Evolutionary conservation across 1,140 invertebrate genomes (phyloP).

Genomic region (Aphidius ervi): DNA sequence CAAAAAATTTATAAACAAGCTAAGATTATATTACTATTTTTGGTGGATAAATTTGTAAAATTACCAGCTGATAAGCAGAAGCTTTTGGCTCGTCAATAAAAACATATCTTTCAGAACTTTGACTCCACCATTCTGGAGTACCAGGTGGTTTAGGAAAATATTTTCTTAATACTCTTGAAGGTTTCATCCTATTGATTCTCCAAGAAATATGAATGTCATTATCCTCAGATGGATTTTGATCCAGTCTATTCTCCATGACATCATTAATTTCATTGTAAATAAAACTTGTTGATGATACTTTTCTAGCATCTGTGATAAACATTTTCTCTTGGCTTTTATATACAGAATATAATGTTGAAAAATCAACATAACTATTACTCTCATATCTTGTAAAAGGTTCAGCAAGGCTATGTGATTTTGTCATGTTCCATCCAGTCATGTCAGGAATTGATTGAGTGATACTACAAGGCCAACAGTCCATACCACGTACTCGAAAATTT

Average conservation of each 20-base stretch:
- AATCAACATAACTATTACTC: conserved; percentile 29
- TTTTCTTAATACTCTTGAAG: conserved; percentile 60
- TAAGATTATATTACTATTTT: too few species aligned
- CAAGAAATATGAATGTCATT: conserved; percentile 49
- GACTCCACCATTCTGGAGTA: conserved; percentile 60
- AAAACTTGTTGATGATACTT: conserved; percentile 54
- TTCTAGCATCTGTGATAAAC: conserved; percentile 46
- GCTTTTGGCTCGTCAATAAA: conserved; percentile 64
- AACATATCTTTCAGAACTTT: conserved; percentile 68
- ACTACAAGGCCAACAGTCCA: conserved; percentile 76
- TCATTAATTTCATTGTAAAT: conserved; percentile 35
- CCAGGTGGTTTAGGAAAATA: conserved; percentile 62
- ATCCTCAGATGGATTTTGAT: conserved; percentile 31
- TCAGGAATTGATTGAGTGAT: conserved; percentile 60
- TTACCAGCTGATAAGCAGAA: conserved; percentile 57
- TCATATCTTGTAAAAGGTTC: conserved; percentile 41
- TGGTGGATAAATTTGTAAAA: conserved; percentile 5
- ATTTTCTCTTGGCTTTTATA: conserved; percentile 8
- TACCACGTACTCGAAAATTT: conserved; percentile 65
- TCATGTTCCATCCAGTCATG: conserved; percentile 44
- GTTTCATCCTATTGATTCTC: conserved; percentile 68
- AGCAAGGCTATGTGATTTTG: conserved; percentile 38
- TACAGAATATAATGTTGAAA: conserved; percentile 24
- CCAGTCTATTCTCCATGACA: conserved; percentile 35
- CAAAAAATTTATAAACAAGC: too few species aligned